Evolutionary conservation across 2,113 vertebrate species (phyloP).

Genomic region (Scatophagus argus): DNA sequence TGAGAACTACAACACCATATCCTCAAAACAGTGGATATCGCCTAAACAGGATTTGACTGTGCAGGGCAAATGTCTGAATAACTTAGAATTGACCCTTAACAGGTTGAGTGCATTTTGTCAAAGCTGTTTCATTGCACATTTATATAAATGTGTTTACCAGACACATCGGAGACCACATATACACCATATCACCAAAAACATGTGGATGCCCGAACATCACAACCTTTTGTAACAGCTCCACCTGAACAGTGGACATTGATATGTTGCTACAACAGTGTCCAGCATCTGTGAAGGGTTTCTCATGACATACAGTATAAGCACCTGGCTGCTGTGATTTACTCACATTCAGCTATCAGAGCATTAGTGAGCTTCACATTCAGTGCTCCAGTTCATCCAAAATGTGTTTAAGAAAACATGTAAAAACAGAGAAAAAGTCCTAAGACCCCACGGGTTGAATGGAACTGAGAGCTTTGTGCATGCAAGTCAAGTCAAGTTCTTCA

Average conservation of each 20-base stretch:
- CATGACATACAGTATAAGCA: no score
- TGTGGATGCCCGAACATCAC: no score
- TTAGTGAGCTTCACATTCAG: constrained; percentile 2
- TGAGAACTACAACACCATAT: not conserved
- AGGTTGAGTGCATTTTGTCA: not conserved
- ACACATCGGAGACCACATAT: not conserved
- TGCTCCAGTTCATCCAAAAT: not conserved
- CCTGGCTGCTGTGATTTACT: constrained; percentile 13
- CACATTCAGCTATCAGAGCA: constrained; percentile 14
- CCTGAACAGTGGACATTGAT: not conserved
- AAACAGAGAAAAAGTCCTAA: not conserved
- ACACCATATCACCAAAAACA: not conserved
- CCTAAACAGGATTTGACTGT: not conserved
- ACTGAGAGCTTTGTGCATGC: no score
- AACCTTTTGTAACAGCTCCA: not conserved
- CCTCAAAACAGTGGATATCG: not conserved
- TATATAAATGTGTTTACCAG: not conserved
- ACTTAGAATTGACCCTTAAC: not conserved
- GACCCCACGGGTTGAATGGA: no score
- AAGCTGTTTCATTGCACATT: not conserved
- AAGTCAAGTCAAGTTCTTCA: no score
- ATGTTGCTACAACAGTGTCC: not conserved
- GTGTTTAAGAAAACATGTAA: not conserved
- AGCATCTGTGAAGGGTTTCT: no score
- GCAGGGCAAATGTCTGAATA: not conserved